phyloP scores from a whole-genome alignment of 2,113 vertebrate species.

The Sialia sialis region DNA sequence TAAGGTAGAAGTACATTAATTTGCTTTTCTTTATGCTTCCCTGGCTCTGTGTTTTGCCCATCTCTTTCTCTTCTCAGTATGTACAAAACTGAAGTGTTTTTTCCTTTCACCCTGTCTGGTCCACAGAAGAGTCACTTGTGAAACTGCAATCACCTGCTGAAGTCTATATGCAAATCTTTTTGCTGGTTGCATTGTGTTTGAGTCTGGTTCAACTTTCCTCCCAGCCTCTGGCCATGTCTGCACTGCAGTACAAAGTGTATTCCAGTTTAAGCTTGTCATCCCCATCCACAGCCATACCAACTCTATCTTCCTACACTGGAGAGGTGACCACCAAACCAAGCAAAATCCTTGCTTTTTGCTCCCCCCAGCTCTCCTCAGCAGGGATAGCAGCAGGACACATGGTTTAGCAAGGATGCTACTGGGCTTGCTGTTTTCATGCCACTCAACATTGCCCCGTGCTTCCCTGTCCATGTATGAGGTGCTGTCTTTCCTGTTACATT shows the following conservation, averaged over 20 bases:
- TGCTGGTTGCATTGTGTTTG: neutral
- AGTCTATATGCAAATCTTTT: neutral
- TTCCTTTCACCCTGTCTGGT: neutral
- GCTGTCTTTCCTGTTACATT: neutral
- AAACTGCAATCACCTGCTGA: neutral
- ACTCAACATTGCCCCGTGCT: neutral
- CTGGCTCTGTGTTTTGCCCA: neutral
- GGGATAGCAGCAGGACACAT: neutral
- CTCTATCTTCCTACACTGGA: neutral
- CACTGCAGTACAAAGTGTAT: neutral
- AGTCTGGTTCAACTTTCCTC: neutral
- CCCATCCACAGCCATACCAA: neutral
- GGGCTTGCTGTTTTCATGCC: neutral
- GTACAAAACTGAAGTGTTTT: neutral
- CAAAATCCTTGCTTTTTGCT: neutral
- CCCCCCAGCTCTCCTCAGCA: neutral
- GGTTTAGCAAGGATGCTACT: neutral
- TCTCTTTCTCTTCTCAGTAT: neutral
- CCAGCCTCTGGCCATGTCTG: neutral
- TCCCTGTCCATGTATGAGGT: fast-evolving
- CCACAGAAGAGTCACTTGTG: neutral
- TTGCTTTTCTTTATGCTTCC: neutral
- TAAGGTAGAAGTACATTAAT: constrained; percentile 2
- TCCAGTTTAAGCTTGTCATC: neutral
- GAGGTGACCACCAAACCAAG: neutral